Evolutionary conservation across 2,888 invertebrate genomes (phyloP).

Genomic region (Thera britannica): DNA sequence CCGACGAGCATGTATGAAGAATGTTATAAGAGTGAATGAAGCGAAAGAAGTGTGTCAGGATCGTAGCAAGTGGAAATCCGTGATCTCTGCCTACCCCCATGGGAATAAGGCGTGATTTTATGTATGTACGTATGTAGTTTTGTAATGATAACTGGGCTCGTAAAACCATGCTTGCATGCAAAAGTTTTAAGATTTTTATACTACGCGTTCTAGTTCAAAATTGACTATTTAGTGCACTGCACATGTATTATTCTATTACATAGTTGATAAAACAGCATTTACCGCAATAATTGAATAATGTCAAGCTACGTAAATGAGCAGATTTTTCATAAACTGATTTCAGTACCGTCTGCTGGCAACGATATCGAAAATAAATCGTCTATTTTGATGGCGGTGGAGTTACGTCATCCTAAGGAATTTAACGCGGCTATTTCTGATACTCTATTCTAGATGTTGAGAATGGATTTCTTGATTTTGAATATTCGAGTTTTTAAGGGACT

Average conservation of each 20-base stretch:
- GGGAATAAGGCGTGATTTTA: no score
- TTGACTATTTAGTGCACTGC: no score
- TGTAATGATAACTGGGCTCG: no score
- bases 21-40: no score
- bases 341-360: constrained; percentile 73
- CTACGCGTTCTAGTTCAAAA: no score
- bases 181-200: no score
- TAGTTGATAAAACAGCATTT: neutral
- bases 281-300: constrained; percentile 15
- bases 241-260: neutral
- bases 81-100: no score
- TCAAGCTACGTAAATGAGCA: constrained; percentile 34
- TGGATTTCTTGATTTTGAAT: constrained; percentile 46
- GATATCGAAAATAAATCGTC: constrained; percentile 73
- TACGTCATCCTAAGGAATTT: constrained; percentile 73
- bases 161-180: no score
- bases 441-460: constrained; percentile 58
- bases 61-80: no score
- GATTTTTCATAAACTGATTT: constrained; percentile 57
- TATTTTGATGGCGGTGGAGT: constrained; percentile 68
- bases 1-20: no score
- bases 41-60: no score
- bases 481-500: constrained; percentile 27
- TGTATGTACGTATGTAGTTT: no score
- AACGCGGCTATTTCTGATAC: constrained; percentile 62